These are phyloP conservation scores for Leucophenga varia DNA, from an alignment of 1,140 invertebrate genomes.

Conservation along the genomic window DNA sequence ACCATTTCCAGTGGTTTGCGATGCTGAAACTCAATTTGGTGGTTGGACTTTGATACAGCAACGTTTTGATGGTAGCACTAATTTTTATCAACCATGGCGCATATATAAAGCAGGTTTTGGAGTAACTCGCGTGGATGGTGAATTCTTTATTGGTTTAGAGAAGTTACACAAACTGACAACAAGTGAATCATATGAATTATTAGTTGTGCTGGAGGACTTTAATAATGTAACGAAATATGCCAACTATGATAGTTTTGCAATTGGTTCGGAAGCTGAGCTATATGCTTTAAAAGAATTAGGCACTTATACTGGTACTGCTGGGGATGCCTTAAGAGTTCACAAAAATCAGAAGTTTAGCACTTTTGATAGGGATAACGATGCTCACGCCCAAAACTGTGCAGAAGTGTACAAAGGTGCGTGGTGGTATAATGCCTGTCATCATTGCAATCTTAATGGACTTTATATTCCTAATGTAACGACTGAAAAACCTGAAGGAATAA, in stretches of 20 bases:
- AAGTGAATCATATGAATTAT: constrained; percentile 63
- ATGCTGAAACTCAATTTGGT: no score
- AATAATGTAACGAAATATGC: constrained; percentile 59
- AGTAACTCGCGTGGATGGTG: constrained; percentile 60
- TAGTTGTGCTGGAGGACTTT: constrained; percentile 65
- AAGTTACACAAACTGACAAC: no score
- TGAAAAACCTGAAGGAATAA: no score
- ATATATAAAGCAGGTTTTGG: constrained; percentile 67
- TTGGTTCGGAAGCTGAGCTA: constrained; percentile 63
- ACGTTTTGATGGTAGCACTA: no score
- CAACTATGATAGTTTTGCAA: constrained; percentile 63
- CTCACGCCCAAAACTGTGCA: constrained; percentile 67
- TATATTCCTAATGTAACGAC: no score
- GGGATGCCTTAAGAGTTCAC: constrained; percentile 67
- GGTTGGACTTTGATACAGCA: no score
- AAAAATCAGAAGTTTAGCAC: constrained; percentile 70
- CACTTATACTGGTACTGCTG: constrained; percentile 66
- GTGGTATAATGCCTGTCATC: constrained; percentile 61
- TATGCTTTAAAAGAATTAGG: constrained; percentile 65
- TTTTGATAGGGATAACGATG: constrained; percentile 70
- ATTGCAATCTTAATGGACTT: no score
- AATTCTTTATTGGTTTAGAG: constrained; percentile 66
- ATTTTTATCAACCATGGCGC: constrained; percentile 63
- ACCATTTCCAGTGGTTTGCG: no score
- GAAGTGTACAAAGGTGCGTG: constrained; percentile 63